Evolutionary conservation across 1,140 invertebrate genomes (phyloP).

Genomic region (Zaprionus lachaisei): DNA sequence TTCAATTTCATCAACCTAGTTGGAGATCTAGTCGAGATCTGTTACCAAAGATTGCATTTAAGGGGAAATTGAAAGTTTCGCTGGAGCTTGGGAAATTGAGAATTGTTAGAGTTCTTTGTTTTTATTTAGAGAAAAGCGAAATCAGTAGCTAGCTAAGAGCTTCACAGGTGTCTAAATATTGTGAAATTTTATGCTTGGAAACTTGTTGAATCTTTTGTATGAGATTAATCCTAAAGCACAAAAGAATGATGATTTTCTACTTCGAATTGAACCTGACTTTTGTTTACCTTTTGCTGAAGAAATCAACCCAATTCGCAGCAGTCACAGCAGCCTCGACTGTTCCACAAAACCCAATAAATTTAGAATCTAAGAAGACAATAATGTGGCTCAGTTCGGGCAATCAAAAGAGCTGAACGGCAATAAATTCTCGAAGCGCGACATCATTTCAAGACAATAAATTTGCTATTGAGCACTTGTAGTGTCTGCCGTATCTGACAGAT

Average conservation of each 20-base stretch:
- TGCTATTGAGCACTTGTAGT: slow-evolving; percentile 45
- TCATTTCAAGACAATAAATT: slow-evolving; percentile 58
- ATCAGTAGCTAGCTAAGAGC: not conserved
- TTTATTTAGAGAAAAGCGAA: not conserved
- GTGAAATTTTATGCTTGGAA: not conserved
- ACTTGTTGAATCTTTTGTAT: not conserved
- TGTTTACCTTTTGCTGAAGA: slow-evolving; percentile 9
- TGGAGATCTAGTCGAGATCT: slow-evolving; percentile 16
- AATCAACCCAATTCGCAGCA: slow-evolving; percentile 54
- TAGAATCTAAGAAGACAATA: slow-evolving; percentile 31
- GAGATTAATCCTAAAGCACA: not conserved
- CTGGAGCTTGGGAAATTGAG: slow-evolving; percentile 6
- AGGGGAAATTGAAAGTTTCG: slow-evolving; percentile 15
- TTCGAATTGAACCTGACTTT: not conserved
- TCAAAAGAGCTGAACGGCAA: slow-evolving; percentile 29
- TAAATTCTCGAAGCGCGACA: slow-evolving; percentile 61
- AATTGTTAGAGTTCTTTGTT: slow-evolving; percentile 5
- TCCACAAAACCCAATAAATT: slow-evolving; percentile 43
- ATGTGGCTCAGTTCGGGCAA: slow-evolving; percentile 14
- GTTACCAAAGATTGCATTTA: slow-evolving; percentile 25
- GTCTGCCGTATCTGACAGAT: slow-evolving; percentile 64
- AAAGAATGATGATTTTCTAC: not conserved
- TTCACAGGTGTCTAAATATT: not conserved
- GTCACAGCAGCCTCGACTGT: slow-evolving; percentile 29
- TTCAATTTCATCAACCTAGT: slow-evolving; percentile 64